phyloP scores from a whole-genome alignment of 2,113 vertebrate genomes.

The Lepus timidus region DNA sequence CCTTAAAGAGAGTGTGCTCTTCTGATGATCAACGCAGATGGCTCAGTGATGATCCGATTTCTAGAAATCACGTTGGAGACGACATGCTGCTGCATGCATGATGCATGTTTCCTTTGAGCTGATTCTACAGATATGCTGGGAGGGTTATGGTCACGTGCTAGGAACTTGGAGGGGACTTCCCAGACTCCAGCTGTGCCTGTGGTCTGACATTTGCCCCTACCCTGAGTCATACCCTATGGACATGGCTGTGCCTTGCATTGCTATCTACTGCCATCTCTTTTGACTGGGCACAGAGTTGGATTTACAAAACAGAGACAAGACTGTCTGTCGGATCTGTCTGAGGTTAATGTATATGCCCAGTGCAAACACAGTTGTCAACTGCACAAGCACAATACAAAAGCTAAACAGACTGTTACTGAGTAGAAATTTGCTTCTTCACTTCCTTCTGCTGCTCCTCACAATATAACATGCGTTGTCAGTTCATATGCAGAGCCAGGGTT shows the following conservation, averaged over 20 bases:
- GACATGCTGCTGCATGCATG: neutral
- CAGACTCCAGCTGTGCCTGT: neutral
- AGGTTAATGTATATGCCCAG: neutral
- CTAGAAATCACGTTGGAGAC: neutral
- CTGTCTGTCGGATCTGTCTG: neutral
- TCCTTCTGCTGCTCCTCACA: neutral
- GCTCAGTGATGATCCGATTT: neutral
- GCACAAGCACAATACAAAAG: neutral
- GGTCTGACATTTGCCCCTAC: neutral
- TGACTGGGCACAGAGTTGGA: neutral
- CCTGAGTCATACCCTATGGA: too few species aligned
- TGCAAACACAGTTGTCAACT: neutral
- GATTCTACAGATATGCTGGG: neutral
- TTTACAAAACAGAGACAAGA: slow-evolving; percentile 10
- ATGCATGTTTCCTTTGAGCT: neutral
- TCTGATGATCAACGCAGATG: neutral
- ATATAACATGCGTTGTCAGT: neutral
- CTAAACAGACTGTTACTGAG: neutral
- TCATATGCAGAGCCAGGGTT: neutral
- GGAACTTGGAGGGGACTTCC: neutral
- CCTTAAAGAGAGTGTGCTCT: neutral
- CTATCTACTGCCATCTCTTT: neutral
- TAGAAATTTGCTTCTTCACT: neutral
- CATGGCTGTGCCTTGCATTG: neutral
- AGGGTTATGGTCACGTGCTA: neutral